Conservation (phyloP, 2,888 invertebrate species). For the Eupithecia abbreviata region DNA sequence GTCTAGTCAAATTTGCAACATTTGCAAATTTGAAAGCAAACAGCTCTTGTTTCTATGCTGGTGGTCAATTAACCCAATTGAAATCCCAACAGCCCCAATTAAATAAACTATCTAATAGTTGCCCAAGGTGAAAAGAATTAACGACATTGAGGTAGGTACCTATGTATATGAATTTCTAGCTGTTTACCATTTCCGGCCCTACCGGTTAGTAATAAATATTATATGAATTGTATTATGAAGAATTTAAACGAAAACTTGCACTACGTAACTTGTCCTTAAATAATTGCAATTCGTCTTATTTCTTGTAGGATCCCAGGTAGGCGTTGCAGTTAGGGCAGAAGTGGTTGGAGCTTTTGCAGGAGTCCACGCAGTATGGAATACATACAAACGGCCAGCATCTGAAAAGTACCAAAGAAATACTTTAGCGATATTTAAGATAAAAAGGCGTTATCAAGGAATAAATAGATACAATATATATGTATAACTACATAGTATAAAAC, state of each 20-base stretch:
- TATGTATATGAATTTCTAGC: too few species aligned
- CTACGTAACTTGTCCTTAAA: not conserved
- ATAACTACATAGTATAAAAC: too few species aligned
- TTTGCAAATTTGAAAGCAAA: not conserved
- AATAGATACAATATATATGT: not conserved
- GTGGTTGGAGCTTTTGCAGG: slow-evolving; percentile 82
- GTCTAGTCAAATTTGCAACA: too few species aligned
- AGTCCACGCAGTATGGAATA: slow-evolving; percentile 64
- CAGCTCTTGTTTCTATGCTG: not conserved
- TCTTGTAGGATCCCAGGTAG: slow-evolving; percentile 10
- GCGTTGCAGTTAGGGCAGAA: slow-evolving; percentile 83
- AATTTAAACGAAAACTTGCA: not conserved
- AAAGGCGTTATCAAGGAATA: not conserved
- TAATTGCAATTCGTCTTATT: not conserved
- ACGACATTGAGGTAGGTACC: too few species aligned
- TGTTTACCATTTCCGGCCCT: too few species aligned
- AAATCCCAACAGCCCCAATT: not conserved
- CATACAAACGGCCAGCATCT: slow-evolving; percentile 48
- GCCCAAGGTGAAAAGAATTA: not conserved
- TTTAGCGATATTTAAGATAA: not conserved
- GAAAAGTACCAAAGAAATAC: slow-evolving; percentile 8
- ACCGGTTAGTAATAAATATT: too few species aligned
- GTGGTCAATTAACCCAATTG: not conserved
- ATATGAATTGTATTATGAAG: too few species aligned
- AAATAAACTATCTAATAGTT: not conserved